Evolutionary conservation across 1,140 invertebrate genomes (phyloP).

Genomic region (Caenorhabditis inopinata): DNA sequence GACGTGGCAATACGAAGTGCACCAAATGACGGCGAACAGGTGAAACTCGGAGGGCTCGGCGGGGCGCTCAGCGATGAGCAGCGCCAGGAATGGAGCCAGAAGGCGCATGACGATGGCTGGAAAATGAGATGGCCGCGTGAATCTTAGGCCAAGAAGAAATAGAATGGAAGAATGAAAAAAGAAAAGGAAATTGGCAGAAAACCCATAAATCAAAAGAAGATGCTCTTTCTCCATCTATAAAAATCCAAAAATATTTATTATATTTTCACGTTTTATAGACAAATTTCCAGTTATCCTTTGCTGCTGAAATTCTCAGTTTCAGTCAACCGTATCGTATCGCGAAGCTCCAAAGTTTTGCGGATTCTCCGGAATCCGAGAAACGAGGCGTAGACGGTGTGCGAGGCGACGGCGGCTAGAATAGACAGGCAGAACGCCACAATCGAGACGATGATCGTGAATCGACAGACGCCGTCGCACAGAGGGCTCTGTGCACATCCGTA

Average conservation of each 20-base stretch:
- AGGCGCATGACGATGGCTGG: not conserved
- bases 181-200: no score
- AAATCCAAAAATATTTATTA: no score
- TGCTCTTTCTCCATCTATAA: no score
- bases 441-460: not conserved
- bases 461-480: not conserved
- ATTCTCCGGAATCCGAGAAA: not conserved
- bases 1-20: not conserved
- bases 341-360: not conserved
- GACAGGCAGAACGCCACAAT: not conserved
- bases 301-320: not conserved
- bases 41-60: not conserved
- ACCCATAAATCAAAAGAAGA: no score
- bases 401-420: not conserved
- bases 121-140: not conserved
- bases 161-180: not conserved
- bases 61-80: not conserved
- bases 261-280: no score
- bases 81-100: not conserved
- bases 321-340: not conserved
- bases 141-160: not conserved
- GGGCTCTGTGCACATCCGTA: slow-evolving; percentile 2
- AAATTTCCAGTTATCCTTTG: not conserved
- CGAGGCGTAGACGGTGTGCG: not conserved
- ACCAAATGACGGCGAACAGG: not conserved